Percentiles rank a stretch among this genome's conserved stretches.
Conservation (phyloP, 1,140 invertebrate genomes). For the Tetraneura akinire region DNA sequence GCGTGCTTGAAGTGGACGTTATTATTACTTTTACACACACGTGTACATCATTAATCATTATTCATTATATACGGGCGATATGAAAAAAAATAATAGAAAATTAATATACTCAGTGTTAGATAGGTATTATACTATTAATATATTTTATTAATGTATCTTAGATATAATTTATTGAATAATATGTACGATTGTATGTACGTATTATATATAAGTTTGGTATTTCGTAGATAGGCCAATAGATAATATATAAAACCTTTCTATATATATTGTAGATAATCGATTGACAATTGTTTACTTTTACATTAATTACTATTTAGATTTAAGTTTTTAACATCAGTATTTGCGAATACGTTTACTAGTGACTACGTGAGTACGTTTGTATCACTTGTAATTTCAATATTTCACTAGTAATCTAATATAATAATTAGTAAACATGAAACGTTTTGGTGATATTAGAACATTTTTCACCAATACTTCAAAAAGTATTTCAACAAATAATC, state of each 20-base stretch:
- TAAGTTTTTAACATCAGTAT: slow-evolving; percentile 2
- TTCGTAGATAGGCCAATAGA: background rate
- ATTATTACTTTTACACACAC: too few species aligned
- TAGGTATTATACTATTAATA: too few species aligned
- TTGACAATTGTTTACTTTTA: background rate
- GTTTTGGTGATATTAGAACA: background rate
- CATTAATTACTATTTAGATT: background rate
- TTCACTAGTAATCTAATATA: background rate
- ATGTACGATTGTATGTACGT: background rate
- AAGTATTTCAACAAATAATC: background rate
- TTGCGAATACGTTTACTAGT: background rate
- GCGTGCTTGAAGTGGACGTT: too few species aligned
- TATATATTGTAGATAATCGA: background rate
- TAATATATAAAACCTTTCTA: background rate
- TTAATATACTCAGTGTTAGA: too few species aligned
- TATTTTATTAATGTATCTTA: background rate
- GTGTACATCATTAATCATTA: too few species aligned
- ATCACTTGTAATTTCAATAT: too few species aligned
- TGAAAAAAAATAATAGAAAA: too few species aligned
- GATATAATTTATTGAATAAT: too few species aligned
- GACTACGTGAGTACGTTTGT: background rate
- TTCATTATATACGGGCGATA: too few species aligned
- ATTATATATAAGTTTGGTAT: background rate
- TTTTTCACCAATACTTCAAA: background rate
- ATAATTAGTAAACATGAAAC: slow-evolving; percentile 24